Evolutionary conservation across 2,113 vertebrate species (phyloP).

Genomic region (Neopipo cinnamomea): DNA sequence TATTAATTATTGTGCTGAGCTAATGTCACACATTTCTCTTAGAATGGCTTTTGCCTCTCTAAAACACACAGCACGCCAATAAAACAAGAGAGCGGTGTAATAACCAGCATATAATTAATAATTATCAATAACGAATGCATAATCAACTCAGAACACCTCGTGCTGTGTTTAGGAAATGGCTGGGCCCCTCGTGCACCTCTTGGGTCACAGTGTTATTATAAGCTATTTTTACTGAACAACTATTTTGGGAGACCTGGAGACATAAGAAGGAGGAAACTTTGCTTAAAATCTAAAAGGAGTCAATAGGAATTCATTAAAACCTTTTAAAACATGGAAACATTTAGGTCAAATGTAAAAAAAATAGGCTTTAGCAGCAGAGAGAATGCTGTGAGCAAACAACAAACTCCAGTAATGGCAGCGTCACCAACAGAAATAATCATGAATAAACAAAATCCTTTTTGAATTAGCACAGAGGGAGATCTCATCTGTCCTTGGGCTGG

Average conservation of each 20-base stretch:
- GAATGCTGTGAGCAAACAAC: background rate
- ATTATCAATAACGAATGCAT: slow-evolving; percentile 13
- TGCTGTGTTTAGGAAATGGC: background rate
- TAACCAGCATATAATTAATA: slow-evolving; percentile 30
- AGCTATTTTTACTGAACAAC: background rate
- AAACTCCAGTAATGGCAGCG: background rate
- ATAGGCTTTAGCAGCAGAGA: background rate
- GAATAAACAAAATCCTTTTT: slow-evolving; percentile 31
- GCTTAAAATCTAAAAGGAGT: background rate
- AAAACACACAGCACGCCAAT: background rate
- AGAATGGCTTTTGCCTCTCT: background rate
- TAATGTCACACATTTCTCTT: slow-evolving; percentile 7
- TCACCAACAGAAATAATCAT: slow-evolving; percentile 1
- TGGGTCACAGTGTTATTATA: background rate
- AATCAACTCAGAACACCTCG: slow-evolving; percentile 7
- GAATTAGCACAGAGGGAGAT: slow-evolving; percentile 25
- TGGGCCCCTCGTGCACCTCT: background rate
- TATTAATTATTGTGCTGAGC: slow-evolving; percentile 1
- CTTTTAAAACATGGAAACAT: background rate
- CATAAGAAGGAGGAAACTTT: background rate
- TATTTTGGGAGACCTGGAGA: background rate
- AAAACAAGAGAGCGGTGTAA: background rate
- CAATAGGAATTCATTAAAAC: background rate
- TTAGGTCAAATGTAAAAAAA: background rate
- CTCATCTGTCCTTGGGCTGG: slow-evolving; percentile 11